Evolutionary conservation across 1,140 invertebrate genomes (phyloP).

Genomic region (Mya arenaria): DNA sequence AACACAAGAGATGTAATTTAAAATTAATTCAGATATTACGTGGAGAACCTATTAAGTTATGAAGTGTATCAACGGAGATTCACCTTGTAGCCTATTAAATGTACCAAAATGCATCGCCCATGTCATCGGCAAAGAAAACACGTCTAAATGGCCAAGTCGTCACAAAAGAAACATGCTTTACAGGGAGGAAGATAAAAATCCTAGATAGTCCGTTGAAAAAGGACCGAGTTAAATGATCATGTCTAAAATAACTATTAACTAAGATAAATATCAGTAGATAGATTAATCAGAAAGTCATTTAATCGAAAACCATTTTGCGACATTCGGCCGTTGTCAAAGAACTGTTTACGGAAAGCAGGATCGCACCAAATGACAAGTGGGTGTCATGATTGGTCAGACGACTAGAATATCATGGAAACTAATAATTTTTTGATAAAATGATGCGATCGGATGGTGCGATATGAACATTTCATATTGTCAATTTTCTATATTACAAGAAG

Average conservation of each 20-base stretch:
- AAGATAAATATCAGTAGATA: too few species aligned
- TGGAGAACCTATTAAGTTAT: conserved; percentile 37
- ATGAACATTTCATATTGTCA: too few species aligned
- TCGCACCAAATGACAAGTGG: too few species aligned
- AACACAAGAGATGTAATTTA: conserved; percentile 17
- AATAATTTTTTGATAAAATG: too few species aligned
- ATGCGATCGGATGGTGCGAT: too few species aligned
- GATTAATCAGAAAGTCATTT: too few species aligned
- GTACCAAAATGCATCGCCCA: neutral
- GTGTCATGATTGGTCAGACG: too few species aligned
- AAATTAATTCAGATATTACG: conserved; percentile 42
- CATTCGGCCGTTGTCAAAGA: too few species aligned
- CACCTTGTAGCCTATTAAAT: conserved; percentile 7
- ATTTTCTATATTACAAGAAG: too few species aligned
- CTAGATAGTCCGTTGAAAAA: conserved; percentile 12
- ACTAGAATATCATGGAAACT: too few species aligned
- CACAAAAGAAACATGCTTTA: conserved; percentile 27
- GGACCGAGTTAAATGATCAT: conserved; percentile 42
- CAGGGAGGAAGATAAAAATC: conserved; percentile 13
- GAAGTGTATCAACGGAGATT: neutral
- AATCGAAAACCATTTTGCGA: too few species aligned
- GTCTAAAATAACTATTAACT: conserved; percentile 39
- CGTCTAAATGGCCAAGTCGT: conserved; percentile 15
- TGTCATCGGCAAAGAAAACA: neutral
- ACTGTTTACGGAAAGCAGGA: too few species aligned